A percentile compares a stretch with the other conserved stretches of the same genome.
These are phyloP conservation scores for Remorina albescens DNA, from an alignment of 2,797 vertebrate genomes.

Conservation along the genomic window DNA sequence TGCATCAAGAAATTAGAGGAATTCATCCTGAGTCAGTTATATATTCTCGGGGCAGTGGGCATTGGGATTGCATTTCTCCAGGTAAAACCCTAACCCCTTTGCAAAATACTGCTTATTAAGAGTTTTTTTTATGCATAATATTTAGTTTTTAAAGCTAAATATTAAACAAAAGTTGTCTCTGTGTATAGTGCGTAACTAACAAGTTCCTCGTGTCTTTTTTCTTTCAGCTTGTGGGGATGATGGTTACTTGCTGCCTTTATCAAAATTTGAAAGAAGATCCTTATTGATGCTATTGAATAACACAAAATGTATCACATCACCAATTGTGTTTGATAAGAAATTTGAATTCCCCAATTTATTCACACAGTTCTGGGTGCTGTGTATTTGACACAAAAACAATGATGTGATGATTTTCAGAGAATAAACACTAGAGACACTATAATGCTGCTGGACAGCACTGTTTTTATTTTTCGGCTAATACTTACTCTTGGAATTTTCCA, in stretches of 20 bases:
- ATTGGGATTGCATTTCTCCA: conserved; percentile 94
- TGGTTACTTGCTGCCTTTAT: conserved; percentile 97
- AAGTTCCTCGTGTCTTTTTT: conserved; percentile 36
- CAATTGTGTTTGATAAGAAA: conserved; percentile 7
- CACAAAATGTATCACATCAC: background rate
- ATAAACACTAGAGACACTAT: background rate
- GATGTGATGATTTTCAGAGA: background rate
- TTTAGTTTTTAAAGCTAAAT: too few relatives aligned
- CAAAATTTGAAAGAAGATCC: conserved; percentile 90
- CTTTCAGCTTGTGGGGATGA: conserved; percentile 94
- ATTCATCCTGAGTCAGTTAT: conserved; percentile 92
- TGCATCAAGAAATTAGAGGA: conserved; percentile 94
- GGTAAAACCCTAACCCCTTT: conserved; percentile 76
- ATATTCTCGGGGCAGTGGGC: conserved; percentile 91
- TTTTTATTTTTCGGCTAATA: conserved; percentile 27
- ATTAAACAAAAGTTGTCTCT: background rate
- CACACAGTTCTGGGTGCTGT: conserved; percentile 24
- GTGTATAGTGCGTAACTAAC: conserved; percentile 26
- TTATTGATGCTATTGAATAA: conserved; percentile 71
- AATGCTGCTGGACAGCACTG: conserved; percentile 73
- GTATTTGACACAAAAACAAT: conserved; percentile 3
- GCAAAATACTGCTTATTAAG: conserved; percentile 5
- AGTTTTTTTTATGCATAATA: too few relatives aligned
- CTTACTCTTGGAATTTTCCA: background rate
- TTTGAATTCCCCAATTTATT: conserved; percentile 7